Percentiles rank a stretch among this genome's conserved stretches.
Conservation (phyloP, 2,797 vertebrate genomes). For the Mionectes olivaceus region DNA sequence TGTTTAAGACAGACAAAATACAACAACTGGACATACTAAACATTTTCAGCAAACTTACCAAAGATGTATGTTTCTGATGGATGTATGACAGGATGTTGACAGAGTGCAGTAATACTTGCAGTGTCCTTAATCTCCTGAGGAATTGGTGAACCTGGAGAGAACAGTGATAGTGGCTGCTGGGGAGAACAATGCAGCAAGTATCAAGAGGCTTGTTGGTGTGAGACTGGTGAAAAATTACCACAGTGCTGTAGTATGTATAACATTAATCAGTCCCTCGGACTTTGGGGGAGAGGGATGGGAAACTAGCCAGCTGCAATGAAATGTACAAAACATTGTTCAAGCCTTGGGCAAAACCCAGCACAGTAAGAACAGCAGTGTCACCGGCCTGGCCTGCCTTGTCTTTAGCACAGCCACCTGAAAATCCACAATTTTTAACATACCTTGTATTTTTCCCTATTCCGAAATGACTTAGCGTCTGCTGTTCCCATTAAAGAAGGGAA, state of each 20-base stretch:
- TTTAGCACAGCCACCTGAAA: neutral
- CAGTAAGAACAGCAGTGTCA: neutral
- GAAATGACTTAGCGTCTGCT: slow-evolving; percentile 20
- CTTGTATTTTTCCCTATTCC: neutral
- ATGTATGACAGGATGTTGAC: neutral
- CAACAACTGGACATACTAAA: neutral
- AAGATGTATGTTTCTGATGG: neutral
- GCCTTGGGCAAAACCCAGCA: neutral
- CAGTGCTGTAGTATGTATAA: neutral
- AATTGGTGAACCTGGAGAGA: neutral
- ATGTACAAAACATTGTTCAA: neutral
- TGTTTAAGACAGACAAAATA: neutral
- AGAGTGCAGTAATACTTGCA: rapidly evolving
- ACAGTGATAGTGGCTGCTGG: neutral
- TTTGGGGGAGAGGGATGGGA: neutral
- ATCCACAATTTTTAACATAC: neutral
- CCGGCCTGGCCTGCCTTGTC: neutral
- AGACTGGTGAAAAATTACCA: neutral
- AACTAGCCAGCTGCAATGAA: neutral
- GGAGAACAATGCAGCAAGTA: neutral
- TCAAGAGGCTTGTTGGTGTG: neutral
- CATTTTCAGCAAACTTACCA: neutral
- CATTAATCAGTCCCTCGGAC: neutral
- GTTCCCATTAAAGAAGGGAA: neutral
- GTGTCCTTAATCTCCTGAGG: neutral